phyloP scores from a whole-genome alignment of 1,140 invertebrate species.

The Meloidogyne chitwoodi region DNA sequence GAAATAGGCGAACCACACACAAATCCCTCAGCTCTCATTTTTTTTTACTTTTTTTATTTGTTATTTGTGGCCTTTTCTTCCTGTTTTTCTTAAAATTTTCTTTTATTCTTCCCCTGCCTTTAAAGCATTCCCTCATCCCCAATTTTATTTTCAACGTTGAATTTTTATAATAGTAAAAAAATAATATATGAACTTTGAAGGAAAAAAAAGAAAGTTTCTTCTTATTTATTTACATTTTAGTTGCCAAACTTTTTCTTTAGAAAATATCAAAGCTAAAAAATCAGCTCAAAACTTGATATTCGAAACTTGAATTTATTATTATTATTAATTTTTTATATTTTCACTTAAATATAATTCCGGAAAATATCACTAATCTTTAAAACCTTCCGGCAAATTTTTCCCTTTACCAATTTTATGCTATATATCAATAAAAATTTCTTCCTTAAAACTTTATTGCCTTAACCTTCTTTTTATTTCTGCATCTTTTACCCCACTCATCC shows the following conservation, averaged over 20 bases:
- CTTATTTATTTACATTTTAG: neutral
- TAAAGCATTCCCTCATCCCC: neutral
- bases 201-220: neutral
- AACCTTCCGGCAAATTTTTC: neutral
- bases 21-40: neutral
- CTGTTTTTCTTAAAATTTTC: neutral
- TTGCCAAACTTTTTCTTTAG: neutral
- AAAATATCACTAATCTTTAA: neutral
- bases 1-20: neutral
- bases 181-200: neutral
- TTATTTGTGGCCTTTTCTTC: neutral
- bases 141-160: neutral
- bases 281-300: too few species aligned
- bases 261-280: neutral
- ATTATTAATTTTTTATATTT: too few species aligned
- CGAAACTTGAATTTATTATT: too few species aligned
- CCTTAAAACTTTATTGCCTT: neutral
- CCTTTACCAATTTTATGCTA: neutral
- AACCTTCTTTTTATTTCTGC: neutral
- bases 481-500: neutral
- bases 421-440: neutral
- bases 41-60: neutral
- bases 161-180: neutral
- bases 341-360: too few species aligned
- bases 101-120: neutral